Evolutionary conservation across 2,113 vertebrate species (phyloP).

Genomic region (Malurus alboscapulatus): DNA sequence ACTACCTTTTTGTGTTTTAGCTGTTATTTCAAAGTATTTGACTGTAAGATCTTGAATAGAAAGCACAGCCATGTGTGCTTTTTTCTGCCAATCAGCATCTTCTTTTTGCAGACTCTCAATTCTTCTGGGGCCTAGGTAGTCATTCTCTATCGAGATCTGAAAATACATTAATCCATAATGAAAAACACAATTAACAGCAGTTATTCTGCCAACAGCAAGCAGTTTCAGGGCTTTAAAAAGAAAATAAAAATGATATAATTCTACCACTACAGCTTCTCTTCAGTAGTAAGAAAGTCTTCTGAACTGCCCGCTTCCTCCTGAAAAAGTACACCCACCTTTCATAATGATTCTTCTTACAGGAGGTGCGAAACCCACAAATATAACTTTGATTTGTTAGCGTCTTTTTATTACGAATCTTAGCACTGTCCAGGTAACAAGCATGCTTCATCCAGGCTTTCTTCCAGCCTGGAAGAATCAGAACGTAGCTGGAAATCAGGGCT

Average conservation of each 20-base stretch:
- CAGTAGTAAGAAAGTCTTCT: neutral
- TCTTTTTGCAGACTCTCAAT: conserved; percentile 91
- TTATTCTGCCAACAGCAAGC: neutral
- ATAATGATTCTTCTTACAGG: neutral
- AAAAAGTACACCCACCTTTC: neutral
- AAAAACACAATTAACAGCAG: neutral
- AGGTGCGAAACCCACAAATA: neutral
- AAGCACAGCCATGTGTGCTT: conserved; percentile 91
- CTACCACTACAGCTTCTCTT: neutral
- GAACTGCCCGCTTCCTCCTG: neutral
- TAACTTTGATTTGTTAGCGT: neutral
- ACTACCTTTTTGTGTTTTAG: conserved; percentile 93
- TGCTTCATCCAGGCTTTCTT: neutral
- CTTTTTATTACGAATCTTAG: neutral
- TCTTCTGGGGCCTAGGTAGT: conserved; percentile 93
- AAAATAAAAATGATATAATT: neutral
- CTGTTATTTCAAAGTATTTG: conserved; percentile 97
- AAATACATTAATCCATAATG: conserved; percentile 30
- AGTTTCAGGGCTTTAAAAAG: neutral
- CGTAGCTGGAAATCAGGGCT: neutral
- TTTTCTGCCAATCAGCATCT: conserved; percentile 94
- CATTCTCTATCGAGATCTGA: conserved; percentile 95
- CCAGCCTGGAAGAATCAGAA: neutral
- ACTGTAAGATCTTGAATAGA: conserved; percentile 97
- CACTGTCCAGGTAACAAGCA: neutral